Conservation (phyloP, 2,113 vertebrate species). For the Pan troglodytes region DNA sequence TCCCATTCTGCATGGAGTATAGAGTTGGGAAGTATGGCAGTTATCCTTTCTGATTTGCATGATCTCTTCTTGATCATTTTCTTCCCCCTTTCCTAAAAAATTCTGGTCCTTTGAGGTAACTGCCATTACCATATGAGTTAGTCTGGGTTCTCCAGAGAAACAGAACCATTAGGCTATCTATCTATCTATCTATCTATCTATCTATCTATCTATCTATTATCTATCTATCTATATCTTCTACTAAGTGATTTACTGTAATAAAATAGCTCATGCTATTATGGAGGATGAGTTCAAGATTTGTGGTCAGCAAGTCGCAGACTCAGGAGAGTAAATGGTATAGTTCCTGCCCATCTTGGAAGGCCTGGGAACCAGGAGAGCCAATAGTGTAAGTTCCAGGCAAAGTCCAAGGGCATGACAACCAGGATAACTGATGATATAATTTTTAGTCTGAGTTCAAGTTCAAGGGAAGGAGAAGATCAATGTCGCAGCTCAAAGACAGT, state of each 20-base stretch:
- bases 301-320: too few species aligned
- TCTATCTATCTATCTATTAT: not conserved
- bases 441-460: not conserved
- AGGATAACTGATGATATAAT: not conserved
- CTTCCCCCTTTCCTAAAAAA: not conserved
- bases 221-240: not conserved
- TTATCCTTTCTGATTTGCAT: not conserved
- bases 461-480: not conserved
- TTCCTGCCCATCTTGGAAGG: not conserved
- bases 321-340: not conserved
- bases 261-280: not conserved
- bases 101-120: not conserved
- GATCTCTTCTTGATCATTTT: not conserved
- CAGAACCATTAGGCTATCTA: not conserved
- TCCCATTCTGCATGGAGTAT: not conserved
- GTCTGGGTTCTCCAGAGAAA: not conserved
- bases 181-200: not conserved
- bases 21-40: not conserved
- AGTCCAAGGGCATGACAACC: not conserved
- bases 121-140: not conserved
- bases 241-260: not conserved
- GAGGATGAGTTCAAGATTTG: not conserved
- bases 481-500: not conserved
- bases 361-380: not conserved
- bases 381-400: not conserved